phyloP scores from a whole-genome alignment of 2,888 invertebrate species.

The Polyommatus iphigenia region DNA sequence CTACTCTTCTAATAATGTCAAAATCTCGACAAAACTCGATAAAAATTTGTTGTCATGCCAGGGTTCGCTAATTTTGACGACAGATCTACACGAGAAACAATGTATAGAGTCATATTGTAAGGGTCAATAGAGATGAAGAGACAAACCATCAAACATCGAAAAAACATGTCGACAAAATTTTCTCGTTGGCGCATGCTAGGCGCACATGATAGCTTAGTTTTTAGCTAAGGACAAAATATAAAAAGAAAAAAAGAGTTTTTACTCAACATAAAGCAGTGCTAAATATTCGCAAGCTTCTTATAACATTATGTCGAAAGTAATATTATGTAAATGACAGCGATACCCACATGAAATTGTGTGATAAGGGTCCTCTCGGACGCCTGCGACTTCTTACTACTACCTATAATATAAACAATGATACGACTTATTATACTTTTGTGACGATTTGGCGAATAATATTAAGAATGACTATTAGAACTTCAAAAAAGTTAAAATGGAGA shows the following conservation, averaged over 20 bases:
- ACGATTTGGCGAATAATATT: not conserved
- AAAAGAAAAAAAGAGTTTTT: not conserved
- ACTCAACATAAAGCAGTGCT: not conserved
- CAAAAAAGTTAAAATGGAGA: not conserved
- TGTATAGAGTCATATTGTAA: no score
- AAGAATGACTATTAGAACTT: not conserved
- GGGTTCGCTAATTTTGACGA: no score
- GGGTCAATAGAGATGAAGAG: no score
- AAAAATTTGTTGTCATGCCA: no score
- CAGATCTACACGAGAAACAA: no score
- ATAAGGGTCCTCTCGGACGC: slow-evolving; percentile 38
- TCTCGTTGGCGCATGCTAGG: no score
- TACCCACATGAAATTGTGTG: slow-evolving; percentile 40
- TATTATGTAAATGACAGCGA: slow-evolving; percentile 34
- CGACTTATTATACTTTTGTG: slow-evolving; percentile 1
- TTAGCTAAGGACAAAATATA: not conserved
- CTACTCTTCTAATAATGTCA: no score
- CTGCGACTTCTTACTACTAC: slow-evolving; percentile 39
- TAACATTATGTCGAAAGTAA: slow-evolving; percentile 18
- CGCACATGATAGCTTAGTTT: not conserved
- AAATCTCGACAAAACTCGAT: no score
- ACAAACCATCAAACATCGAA: no score
- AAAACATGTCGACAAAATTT: no score
- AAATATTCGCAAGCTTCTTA: slow-evolving; percentile 35
- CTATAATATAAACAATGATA: slow-evolving; percentile 51